phyloP scores from a whole-genome alignment of 2,113 vertebrate genomes.

The Aspidoscelis tigris region DNA sequence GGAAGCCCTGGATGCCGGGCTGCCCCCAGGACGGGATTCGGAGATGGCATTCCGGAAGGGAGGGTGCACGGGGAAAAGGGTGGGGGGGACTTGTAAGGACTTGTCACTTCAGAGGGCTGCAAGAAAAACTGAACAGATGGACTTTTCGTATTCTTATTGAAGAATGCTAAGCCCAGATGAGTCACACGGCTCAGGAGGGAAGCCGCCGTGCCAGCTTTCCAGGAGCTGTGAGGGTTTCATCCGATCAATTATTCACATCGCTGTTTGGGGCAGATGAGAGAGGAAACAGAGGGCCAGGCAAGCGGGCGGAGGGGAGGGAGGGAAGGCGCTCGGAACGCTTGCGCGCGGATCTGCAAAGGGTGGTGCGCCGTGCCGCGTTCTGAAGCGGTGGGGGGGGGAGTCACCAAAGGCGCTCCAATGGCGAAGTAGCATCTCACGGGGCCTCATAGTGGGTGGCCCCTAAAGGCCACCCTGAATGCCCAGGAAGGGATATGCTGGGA shows the following conservation, averaged over 20 bases:
- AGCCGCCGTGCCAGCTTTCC: constrained; percentile 71
- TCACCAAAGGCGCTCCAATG: neutral
- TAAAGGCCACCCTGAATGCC: too few relatives aligned
- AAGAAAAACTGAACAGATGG: constrained; percentile 67
- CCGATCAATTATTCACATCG: constrained; percentile 72
- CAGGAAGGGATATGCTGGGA: too few relatives aligned
- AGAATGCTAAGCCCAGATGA: constrained; percentile 74
- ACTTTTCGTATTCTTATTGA: constrained; percentile 73
- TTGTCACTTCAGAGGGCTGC: constrained; percentile 59
- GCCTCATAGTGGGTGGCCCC: too few relatives aligned
- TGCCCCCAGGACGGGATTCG: neutral
- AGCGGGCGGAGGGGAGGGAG: constrained; percentile 28
- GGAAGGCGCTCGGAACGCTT: constrained; percentile 28
- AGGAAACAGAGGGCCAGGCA: constrained; percentile 10
- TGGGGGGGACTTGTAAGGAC: neutral
- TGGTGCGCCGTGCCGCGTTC: neutral
- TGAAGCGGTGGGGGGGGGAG: neutral
- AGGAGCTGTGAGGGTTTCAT: constrained; percentile 72
- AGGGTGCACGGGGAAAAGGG: neutral
- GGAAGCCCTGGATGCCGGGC: accelerated
- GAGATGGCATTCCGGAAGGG: neutral
- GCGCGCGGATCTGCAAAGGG: constrained; percentile 29
- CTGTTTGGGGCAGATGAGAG: constrained; percentile 65
- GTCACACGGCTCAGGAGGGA: constrained; percentile 72
- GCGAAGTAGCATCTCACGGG: too few relatives aligned